Evolutionary conservation across 2,113 vertebrate genomes (phyloP), one percentile per base, ranked within the genome.

Genomic region (Chaetodon auriga): DNA sequence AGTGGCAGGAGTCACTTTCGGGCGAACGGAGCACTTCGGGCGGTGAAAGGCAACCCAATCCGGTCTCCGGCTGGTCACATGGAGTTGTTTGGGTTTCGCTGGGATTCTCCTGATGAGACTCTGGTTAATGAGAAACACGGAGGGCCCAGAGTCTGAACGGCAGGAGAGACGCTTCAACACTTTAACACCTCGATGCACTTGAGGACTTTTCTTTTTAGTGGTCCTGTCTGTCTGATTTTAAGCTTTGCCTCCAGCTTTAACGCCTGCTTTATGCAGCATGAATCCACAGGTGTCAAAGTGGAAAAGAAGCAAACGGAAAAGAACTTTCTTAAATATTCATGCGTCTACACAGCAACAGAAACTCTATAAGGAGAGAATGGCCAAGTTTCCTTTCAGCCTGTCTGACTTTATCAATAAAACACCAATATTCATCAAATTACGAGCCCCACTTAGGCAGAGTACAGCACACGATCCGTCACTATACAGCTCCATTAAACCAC

Each of bases 381-480:
- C 80, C 46, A 63, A 74, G 78, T 76, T 84, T 89, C 53, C 83
- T 78, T 69, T 82, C 72, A 46, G 68, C 55, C 41, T 13, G 58
- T 82, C 51, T 57, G 38, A 63, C 69, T 71, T 65, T 82, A 90
- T 87, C 75, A 86, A 87, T 85, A 72, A 85, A 88, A 84, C 90
- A 86, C 54, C 60, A 3, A 79, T 73, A 85, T 91, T 93, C 46
- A 84, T 90, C 72, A 82, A 35, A 87, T 88, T 90, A 90, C 83
- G 58, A 64, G 41, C 23, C 23, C 60, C 21, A 77, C 62, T 63
- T 15, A 66, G 16, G 25, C 48, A 68, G 64, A 85, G 55, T 54
- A 58, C 57, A 77, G 53, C 1, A 25, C 86, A 64, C 11, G 4
- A 30, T 41, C 60, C 36, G 36, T 21, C 25, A 64, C 13, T 45